Evolutionary conservation across 2,888 invertebrate species (phyloP).

Genomic region (Hemicrepidius hirtus): DNA sequence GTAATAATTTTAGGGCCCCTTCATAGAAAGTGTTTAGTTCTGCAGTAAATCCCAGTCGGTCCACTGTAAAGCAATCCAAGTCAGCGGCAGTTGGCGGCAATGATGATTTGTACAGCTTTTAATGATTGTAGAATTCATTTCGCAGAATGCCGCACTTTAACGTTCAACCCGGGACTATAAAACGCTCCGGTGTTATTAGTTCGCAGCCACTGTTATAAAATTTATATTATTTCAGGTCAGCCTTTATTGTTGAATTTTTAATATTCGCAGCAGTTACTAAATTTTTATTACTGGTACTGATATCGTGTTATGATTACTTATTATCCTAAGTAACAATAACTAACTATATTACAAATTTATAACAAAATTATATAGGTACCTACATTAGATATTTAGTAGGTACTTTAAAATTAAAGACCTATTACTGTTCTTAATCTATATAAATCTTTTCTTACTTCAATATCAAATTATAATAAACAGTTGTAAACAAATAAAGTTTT

Average conservation of each 20-base stretch:
- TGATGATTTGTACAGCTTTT: slow-evolving; percentile 70
- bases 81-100: slow-evolving; percentile 69
- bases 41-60: slow-evolving; percentile 67
- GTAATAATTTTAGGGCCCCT: slow-evolving; percentile 57
- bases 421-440: too few relatives aligned
- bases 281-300: background rate
- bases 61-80: slow-evolving; percentile 69
- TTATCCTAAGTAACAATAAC: background rate
- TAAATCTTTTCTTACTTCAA: too few relatives aligned
- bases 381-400: too few relatives aligned
- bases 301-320: slow-evolving; percentile 7
- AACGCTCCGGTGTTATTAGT: slow-evolving; percentile 53
- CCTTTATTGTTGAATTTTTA: slow-evolving; percentile 29
- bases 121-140: slow-evolving; percentile 65
- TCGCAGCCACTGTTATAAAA: slow-evolving; percentile 46
- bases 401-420: too few relatives aligned
- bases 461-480: too few relatives aligned
- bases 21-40: slow-evolving; percentile 66
- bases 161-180: slow-evolving; percentile 53
- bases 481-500: too few relatives aligned
- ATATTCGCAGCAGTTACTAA: slow-evolving; percentile 1
- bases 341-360: too few relatives aligned
- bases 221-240: slow-evolving; percentile 43
- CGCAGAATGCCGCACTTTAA: slow-evolving; percentile 57
- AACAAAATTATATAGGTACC: too few relatives aligned